Percentiles rank a stretch among this genome's conserved stretches.
phyloP scores from a whole-genome alignment of 2,797 vertebrate species.

The Macrochelys suwanniensis region DNA sequence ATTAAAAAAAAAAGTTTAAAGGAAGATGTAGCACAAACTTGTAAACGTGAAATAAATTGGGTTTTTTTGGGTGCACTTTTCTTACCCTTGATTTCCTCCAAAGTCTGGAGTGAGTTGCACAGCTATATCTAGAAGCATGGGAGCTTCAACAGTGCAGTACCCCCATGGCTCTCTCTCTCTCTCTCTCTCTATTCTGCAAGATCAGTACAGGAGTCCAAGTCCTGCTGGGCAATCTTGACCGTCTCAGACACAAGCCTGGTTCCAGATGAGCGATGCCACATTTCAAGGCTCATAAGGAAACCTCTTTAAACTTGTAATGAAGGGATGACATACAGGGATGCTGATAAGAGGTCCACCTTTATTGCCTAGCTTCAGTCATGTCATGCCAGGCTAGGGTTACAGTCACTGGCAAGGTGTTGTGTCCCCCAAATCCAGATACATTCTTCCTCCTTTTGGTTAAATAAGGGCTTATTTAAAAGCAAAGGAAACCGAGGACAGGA shows the following conservation, averaged over 20 bases:
- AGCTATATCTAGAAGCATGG: neutral
- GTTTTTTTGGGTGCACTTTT: neutral
- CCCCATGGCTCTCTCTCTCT: neutral
- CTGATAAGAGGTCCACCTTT: fast-evolving
- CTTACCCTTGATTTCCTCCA: neutral
- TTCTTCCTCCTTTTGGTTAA: neutral
- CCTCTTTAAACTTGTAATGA: neutral
- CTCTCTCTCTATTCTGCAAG: neutral
- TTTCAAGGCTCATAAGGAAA: neutral
- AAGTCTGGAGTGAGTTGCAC: neutral
- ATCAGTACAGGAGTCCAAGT: neutral
- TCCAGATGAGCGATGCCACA: neutral
- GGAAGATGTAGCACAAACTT: neutral
- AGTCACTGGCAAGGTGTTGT: neutral
- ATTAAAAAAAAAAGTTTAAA: neutral
- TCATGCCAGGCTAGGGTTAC: neutral
- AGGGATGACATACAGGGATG: neutral
- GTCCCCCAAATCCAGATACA: neutral
- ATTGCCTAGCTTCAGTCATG: neutral
- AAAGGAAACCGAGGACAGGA: neutral
- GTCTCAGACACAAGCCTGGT: neutral
- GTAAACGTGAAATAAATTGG: neutral
- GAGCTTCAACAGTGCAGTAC: neutral
- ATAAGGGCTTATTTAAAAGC: neutral
- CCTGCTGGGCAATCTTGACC: neutral